A percentile compares a stretch with the other conserved stretches of the same genome.
phyloP scores from a whole-genome alignment of 2,113 vertebrate genomes.

The Ptyas mucosa region DNA sequence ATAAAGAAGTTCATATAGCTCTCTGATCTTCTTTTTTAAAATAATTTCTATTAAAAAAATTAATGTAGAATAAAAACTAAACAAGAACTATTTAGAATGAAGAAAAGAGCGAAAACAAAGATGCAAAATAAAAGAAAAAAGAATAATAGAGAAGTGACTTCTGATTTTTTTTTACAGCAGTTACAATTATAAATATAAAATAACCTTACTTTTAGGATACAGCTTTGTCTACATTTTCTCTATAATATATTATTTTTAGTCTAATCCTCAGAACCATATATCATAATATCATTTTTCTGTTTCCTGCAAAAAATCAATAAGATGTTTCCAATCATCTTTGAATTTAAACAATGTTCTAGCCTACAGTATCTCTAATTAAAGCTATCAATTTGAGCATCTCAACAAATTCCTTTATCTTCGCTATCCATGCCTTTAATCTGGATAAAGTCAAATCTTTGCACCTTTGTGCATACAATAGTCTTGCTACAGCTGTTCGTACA shows the following conservation, averaged over 20 bases:
- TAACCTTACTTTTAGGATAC: not conserved
- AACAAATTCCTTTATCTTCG: not conserved
- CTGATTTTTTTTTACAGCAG: not conserved
- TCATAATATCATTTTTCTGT: not conserved
- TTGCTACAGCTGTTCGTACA: not conserved
- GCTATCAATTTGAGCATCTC: not conserved
- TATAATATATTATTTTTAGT: not conserved
- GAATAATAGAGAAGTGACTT: not conserved
- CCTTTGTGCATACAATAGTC: not conserved
- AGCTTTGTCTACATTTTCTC: not conserved
- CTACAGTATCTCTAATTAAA: not conserved
- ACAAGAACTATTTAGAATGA: not conserved
- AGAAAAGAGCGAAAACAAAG: not conserved
- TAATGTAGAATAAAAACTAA: not conserved
- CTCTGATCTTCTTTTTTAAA: not conserved
- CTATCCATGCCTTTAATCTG: not conserved
- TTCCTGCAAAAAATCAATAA: not conserved
- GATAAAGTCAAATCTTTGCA: not conserved
- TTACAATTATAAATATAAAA: not conserved
- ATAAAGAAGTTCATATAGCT: not conserved
- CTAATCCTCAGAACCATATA: not conserved
- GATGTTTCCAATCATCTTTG: not conserved
- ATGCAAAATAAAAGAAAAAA: not conserved
- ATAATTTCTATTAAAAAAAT: not conserved
- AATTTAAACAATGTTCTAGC: not conserved